Percentiles rank a stretch among this genome's conserved stretches.
These are phyloP conservation scores for Steinernema hermaphroditum DNA, from an alignment of 2,888 invertebrate genomes.

Conservation along the genomic window DNA sequence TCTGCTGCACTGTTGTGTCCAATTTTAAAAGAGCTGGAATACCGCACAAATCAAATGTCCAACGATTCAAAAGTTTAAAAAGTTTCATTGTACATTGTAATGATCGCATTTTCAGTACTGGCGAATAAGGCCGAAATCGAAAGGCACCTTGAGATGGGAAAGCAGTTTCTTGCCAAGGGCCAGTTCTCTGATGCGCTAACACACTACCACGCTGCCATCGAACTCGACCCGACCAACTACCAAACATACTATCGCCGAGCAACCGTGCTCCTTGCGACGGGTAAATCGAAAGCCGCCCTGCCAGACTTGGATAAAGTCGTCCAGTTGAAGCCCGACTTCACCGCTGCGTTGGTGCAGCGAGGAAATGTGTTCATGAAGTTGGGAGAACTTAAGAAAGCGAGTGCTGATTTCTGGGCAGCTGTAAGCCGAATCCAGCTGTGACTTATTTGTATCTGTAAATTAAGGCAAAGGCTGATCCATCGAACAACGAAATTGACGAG, in stretches of 20 bases:
- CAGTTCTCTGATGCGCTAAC: slow-evolving; percentile 92
- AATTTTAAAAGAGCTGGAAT: no score
- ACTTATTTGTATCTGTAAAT: slow-evolving; percentile 35
- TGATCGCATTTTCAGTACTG: slow-evolving; percentile 45
- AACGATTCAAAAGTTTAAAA: no score
- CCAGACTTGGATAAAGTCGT: slow-evolving; percentile 89
- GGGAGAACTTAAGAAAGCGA: slow-evolving; percentile 70
- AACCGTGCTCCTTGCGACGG: slow-evolving; percentile 82
- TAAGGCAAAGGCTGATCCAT: slow-evolving; percentile 76
- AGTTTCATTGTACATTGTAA: no score
- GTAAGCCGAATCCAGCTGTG: slow-evolving; percentile 41
- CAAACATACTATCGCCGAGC: slow-evolving; percentile 90
- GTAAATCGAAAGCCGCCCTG: slow-evolving; percentile 90
- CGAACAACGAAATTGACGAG: slow-evolving; percentile 79
- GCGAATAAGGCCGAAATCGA: slow-evolving; percentile 75
- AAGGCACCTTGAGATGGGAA: slow-evolving; percentile 89
- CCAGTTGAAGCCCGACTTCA: slow-evolving; percentile 90
- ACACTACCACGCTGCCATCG: slow-evolving; percentile 96
- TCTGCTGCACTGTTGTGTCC: no score
- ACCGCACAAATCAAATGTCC: no score
- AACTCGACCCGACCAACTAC: slow-evolving; percentile 92
- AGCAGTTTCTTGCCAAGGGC: slow-evolving; percentile 85
- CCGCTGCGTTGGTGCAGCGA: slow-evolving; percentile 77
- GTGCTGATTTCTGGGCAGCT: slow-evolving; percentile 57
- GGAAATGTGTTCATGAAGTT: slow-evolving; percentile 85